Base-by-base conservation (phyloP, 2,888 invertebrate genomes). In the Apotomis turbidana region DNA sequence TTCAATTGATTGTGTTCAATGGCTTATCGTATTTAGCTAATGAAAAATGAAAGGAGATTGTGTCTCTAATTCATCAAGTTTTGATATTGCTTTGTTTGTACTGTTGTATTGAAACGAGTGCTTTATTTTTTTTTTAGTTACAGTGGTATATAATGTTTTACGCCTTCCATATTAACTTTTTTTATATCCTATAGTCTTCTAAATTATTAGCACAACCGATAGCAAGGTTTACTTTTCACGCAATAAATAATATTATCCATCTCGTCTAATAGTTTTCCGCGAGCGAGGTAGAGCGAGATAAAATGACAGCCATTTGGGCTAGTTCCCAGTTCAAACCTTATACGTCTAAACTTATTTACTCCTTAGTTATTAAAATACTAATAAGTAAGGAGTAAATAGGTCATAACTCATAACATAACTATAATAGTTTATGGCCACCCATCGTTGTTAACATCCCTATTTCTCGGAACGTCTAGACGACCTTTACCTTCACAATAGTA, bases 1-100 rank as follows among this genome's bases (percentile, higher is more conserved):
- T 71, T 55, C 55, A 57, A 67, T 71, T 27, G 61, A 71, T 68
- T 62, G 62, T 51, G 49, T 71, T 62, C 49, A 12, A 61, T 41
- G 15, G 61, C 13, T 49, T 60, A 54, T 66, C n/a, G 67, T 27
- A 46, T 55, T 71, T 54, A 59, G 54, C 64, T 61, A 69, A 69
- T 69, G 55, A 55, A 55, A 69, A 36, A 61, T 49, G 52, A 68
- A 60, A 52, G 41, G 60, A 12, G 38, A 59, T 13, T 46, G 51
- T 12, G 46, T 51, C 57, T 49, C 38, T 49, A 61, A 49, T 61
- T 10, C 10, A 49, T 67, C 38, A 13, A 15, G 36, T 58, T 58
- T 27, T 27, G 27, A 2, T 51, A 59, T 58, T 59, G 10, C 6
- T 63, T 57, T 55, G 38, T 59, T 46, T 9, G 36, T 62, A 12